Base-by-base conservation (phyloP, 1,140 invertebrate genomes). In the Leguminivora glycinivorella region DNA sequence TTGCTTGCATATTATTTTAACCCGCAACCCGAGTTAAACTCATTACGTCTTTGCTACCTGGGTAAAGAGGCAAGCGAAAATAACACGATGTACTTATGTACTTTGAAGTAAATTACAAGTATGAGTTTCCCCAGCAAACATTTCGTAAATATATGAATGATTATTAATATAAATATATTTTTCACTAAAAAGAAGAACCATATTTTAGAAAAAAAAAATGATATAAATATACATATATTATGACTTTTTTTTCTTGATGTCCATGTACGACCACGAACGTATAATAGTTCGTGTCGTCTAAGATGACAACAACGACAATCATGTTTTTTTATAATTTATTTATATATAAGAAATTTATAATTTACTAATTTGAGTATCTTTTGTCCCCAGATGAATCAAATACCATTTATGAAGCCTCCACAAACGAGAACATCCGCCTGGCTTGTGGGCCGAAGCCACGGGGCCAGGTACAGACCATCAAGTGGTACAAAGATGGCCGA, bases 401-500 rank as follows among this genome's bases (percentile, higher is more conserved):
- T 67, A 74, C 77, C 5, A 79, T 83, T 2, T 71, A 83, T 63
- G 79, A 85, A 74, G 89, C 75, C 5, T 52, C 78, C 1, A 76
- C 79, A 9, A 84, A 84, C 68, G 87, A 91, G 72, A 77, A 82
- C 67, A 40, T 91, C 14, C 81, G 87, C 1, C 74, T 91, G 12
- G 70, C 83, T 0, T 91, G 89, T 60, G 85, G 85, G 3, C 22
- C 83, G 25, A 85, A 80, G 47, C 72, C 77, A 2, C 77, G 75
- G n/a, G 80, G 52, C 66, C 79, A 81, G 43, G 69, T 78, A 5
- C 77, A 76, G n/a, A 25, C 66, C 0, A 73, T 89, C 3, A 63
- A 77, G 9, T 91, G 89, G 89, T 84, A 74, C 68, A 82, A 85
- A 19, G 82, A 91, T 52, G 87, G 83, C 2, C 81, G 81, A 73